A percentile compares a stretch with the other conserved stretches of the same genome.
phyloP scores from a whole-genome alignment of 2,113 vertebrate species.

The Speoplatyrhinus poulsoni region DNA sequence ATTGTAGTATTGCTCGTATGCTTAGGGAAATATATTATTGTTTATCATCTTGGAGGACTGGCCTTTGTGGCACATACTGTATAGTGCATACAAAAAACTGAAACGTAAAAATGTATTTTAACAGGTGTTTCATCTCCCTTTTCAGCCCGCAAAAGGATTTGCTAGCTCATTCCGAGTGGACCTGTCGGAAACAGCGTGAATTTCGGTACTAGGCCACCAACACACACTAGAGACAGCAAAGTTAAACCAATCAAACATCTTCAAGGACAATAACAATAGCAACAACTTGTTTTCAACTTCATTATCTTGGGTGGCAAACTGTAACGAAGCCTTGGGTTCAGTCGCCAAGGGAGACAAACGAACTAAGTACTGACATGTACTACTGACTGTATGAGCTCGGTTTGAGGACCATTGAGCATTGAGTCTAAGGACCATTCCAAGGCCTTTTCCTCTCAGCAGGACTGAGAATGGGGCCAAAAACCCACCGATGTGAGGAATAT shows the following conservation, averaged over 20 bases:
- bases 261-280: slow-evolving; percentile 47
- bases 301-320: slow-evolving; percentile 89
- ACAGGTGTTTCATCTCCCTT: slow-evolving; percentile 76
- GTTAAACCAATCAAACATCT: slow-evolving; percentile 64
- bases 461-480: slow-evolving; percentile 86
- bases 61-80: slow-evolving; percentile 56
- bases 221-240: slow-evolving; percentile 69
- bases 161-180: slow-evolving; percentile 97
- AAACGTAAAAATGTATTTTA: slow-evolving; percentile 62
- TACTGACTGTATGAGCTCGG: not conserved
- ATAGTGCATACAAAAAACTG: slow-evolving; percentile 43
- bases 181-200: slow-evolving; percentile 95
- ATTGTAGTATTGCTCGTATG: slow-evolving; percentile 26
- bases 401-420: not conserved
- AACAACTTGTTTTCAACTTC: slow-evolving; percentile 81
- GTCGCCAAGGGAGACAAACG: slow-evolving; percentile 77
- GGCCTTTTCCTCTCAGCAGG: slow-evolving; percentile 92
- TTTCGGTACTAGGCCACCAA: slow-evolving; percentile 85
- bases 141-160: slow-evolving; percentile 99
- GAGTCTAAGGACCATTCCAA: slow-evolving; percentile 62
- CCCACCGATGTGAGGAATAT: slow-evolving; percentile 47
- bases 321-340: slow-evolving; percentile 80
- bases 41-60: slow-evolving; percentile 27
- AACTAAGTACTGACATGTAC: slow-evolving; percentile 72
- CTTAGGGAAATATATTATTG: not conserved